Evolutionary conservation across 1,140 invertebrate species (phyloP).

Genomic region (Drosophila pandora): DNA sequence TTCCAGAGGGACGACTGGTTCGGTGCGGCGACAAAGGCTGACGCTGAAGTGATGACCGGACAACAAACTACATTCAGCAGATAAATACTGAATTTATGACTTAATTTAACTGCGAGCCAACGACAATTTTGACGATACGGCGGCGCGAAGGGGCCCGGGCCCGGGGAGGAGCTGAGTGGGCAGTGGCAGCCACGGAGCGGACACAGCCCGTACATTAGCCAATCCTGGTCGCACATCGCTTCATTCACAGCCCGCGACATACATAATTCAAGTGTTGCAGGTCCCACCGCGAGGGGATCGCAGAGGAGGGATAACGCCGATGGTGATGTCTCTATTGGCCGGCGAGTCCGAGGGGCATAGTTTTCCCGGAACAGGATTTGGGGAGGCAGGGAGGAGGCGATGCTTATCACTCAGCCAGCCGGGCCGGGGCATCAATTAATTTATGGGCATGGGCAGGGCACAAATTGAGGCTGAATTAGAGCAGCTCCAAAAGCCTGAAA

Average conservation of each 20-base stretch:
- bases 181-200: constrained; percentile 67
- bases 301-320: constrained; percentile 28
- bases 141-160: constrained; percentile 6
- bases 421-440: constrained; percentile 65
- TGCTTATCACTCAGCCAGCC: constrained; percentile 58
- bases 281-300: background rate
- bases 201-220: constrained; percentile 70
- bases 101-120: constrained; percentile 83
- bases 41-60: constrained; percentile 83
- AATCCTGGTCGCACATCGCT: constrained; percentile 79
- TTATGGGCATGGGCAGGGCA: constrained; percentile 75
- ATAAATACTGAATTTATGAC: constrained; percentile 84
- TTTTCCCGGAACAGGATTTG: constrained; percentile 43
- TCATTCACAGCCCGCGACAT: constrained; percentile 74
- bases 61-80: constrained; percentile 83
- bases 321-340: constrained; percentile 79
- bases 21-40: constrained; percentile 70
- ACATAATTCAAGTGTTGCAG: constrained; percentile 66
- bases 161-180: constrained; percentile 62
- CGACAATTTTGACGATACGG: constrained; percentile 79
- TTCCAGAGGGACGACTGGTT: constrained; percentile 30
- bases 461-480: constrained; percentile 79
- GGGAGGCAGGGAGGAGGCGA: constrained; percentile 18
- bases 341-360: constrained; percentile 53
- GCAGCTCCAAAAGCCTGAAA: constrained; percentile 9